phyloP scores from a whole-genome alignment of 2,888 invertebrate genomes.

The Trisateles emortualis region DNA sequence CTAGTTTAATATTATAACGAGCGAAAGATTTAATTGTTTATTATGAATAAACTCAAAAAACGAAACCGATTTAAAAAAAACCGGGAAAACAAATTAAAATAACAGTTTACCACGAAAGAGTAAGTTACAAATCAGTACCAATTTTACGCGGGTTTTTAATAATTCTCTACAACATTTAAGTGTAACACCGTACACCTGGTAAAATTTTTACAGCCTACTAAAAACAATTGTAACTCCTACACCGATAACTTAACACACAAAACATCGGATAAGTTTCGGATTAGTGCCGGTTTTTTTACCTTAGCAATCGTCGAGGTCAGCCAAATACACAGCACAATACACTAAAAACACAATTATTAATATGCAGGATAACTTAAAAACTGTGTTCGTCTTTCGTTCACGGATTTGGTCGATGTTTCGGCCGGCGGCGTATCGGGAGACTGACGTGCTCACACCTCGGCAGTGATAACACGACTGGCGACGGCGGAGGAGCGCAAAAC shows the following conservation, averaged over 20 bases:
- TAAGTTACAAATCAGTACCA: neutral
- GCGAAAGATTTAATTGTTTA: no score
- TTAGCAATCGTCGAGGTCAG: slow-evolving; percentile 27
- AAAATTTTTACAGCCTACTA: slow-evolving; percentile 1
- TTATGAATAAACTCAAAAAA: no score
- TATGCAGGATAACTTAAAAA: slow-evolving; percentile 33
- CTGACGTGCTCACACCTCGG: slow-evolving; percentile 38
- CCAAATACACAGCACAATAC: slow-evolving; percentile 39
- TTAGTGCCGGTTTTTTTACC: slow-evolving; percentile 41
- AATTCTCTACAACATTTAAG: neutral
- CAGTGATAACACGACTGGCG: slow-evolving; percentile 29
- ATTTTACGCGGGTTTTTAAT: neutral
- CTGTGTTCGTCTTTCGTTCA: slow-evolving; percentile 40
- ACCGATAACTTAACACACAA: slow-evolving; percentile 17
- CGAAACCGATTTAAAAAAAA: no score
- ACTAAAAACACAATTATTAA: slow-evolving; percentile 35
- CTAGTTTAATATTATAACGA: no score
- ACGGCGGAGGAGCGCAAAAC: slow-evolving; percentile 4
- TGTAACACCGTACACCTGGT: neutral
- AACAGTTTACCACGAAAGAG: no score
- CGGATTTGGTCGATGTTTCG: slow-evolving; percentile 29
- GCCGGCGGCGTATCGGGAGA: slow-evolving; percentile 12
- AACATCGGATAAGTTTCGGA: slow-evolving; percentile 19
- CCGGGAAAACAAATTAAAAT: no score
- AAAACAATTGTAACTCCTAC: slow-evolving; percentile 3